These are phyloP conservation scores for Elephantulus edwardii DNA, from an alignment of 2,113 vertebrate species.

Conservation along the genomic window DNA sequence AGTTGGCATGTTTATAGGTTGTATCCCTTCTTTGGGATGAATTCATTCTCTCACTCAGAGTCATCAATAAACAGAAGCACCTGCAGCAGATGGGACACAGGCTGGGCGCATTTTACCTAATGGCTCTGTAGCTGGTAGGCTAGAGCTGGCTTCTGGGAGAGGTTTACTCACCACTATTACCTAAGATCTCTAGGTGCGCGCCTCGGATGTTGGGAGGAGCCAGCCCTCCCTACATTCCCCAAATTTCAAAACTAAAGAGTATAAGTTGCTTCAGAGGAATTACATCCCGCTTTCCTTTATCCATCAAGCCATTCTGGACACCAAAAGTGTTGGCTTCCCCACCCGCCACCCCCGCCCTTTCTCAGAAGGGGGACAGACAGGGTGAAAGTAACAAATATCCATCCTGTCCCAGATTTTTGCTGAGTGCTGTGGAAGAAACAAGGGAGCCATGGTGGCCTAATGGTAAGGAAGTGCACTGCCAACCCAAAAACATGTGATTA, in stretches of 20 bases:
- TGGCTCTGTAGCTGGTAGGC: neutral
- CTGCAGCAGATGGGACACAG: neutral
- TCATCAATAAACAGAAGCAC: slow-evolving; percentile 22
- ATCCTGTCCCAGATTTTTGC: neutral
- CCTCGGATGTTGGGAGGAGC: neutral
- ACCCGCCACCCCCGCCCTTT: no score
- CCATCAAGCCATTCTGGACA: neutral
- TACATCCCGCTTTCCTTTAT: slow-evolving; percentile 11
- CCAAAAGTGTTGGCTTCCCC: neutral
- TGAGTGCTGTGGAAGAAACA: neutral
- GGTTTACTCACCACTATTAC: neutral
- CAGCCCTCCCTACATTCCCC: neutral
- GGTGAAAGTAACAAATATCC: slow-evolving; percentile 9
- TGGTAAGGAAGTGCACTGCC: no score
- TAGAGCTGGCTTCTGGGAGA: slow-evolving; percentile 17
- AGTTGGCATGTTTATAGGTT: neutral
- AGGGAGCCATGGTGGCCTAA: no score
- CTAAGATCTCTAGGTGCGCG: neutral
- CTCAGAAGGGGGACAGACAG: neutral
- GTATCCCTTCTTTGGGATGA: slow-evolving; percentile 41
- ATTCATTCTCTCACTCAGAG: slow-evolving; percentile 5
- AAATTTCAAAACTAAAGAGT: slow-evolving; percentile 31
- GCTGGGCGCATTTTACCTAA: neutral
- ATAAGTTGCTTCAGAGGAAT: neutral
- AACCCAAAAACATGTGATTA: no score